Evolutionary conservation across 2,888 invertebrate genomes (phyloP), one percentile per base, ranked within the genome.

Genomic region (Hartigia nigra): DNA sequence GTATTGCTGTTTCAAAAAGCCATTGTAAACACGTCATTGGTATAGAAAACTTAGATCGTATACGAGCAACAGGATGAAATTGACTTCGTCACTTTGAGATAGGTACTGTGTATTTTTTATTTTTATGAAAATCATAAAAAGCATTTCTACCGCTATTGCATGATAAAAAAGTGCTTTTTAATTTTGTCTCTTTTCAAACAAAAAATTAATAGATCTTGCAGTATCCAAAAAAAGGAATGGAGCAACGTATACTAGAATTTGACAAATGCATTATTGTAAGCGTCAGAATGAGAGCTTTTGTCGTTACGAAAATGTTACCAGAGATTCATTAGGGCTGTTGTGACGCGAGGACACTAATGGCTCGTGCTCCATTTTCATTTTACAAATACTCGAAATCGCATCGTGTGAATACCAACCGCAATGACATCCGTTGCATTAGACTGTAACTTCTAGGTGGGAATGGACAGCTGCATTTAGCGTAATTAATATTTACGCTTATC

Each of bases 371-470:
- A 31, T 31, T 75, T 31, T 34, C 31, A 4, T n/a, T 37, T 34
- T 36, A 36, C 23, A 5, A 75, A 75, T 72, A 72, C 32, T 32
- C 72, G 72, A 23, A 72, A 72, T 34, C 72, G 31, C 32, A 12
- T 31, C 72, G 72, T 72, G 31, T 12, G 72, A 72, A 72, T 72
- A 72, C 4, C 72, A 72, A 23, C 75, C 31, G 34, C 75, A 31
- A 5, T 11, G 34, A 12, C 75, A 75, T 75, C 36, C 75, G 75
- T 34, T 31, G 72, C 32, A 72, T 31, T 72, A 72, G 72, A 31
- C 32, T 31, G 14, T 72, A 72, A 72, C 72, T 14, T 34, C 12
- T 12, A 12, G 12, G 72, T 72, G 72, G 31, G 31, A 72, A 32
- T 12, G 1, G 72, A 31, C 32, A 34, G 31, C 72, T 72, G 72